phyloP scores from a whole-genome alignment of 2,888 invertebrate species.

The Adelognathus sp. region DNA sequence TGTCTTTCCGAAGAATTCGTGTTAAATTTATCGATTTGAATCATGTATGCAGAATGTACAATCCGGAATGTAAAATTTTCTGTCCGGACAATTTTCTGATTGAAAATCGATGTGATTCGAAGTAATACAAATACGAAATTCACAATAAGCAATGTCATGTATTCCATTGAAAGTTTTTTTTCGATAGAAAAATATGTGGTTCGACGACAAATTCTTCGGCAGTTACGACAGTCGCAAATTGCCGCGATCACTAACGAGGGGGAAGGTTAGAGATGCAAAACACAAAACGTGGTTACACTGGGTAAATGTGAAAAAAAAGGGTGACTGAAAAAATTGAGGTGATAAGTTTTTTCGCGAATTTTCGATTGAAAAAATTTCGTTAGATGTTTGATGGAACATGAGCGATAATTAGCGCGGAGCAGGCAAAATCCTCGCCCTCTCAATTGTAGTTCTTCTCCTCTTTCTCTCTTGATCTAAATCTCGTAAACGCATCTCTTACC shows the following conservation, averaged over 20 bases:
- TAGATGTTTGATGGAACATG: constrained; percentile 25
- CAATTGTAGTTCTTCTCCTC: constrained; percentile 10
- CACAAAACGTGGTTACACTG: constrained; percentile 43
- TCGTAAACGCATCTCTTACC: constrained; percentile 71
- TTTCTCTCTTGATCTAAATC: constrained; percentile 55
- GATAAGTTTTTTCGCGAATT: constrained; percentile 13
- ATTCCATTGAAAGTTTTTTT: not conserved
- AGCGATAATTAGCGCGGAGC: constrained; percentile 33
- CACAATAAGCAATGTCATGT: no score
- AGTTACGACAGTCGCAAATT: not conserved
- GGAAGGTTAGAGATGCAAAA: constrained; percentile 40
- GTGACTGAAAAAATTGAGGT: constrained; percentile 2
- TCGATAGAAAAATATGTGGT: not conserved
- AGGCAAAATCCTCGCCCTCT: constrained; percentile 20
- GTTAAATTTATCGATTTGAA: no score
- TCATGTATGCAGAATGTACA: no score
- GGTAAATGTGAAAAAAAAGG: constrained; percentile 32
- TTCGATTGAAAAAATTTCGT: constrained; percentile 24
- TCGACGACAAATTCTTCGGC: constrained; percentile 20
- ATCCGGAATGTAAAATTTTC: no score
- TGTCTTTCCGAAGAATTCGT: constrained; percentile 30
- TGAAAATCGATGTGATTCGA: no score
- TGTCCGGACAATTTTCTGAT: no score
- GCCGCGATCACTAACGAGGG: constrained; percentile 5
- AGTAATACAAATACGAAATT: no score